phyloP scores from a whole-genome alignment of 2,113 vertebrate species.

The Astur gentilis region DNA sequence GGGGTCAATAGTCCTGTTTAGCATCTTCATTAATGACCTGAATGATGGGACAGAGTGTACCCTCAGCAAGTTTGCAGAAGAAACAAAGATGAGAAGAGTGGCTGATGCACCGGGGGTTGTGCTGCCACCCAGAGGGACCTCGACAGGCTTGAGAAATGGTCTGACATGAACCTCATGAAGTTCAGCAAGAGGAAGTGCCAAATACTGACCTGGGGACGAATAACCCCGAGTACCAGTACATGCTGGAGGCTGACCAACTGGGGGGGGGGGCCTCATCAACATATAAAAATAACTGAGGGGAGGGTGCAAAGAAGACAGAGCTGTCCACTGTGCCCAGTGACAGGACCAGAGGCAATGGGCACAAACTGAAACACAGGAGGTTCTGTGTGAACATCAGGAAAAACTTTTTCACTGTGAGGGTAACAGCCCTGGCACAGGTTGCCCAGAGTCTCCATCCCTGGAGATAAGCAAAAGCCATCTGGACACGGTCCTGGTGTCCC shows the following conservation, averaged over 20 bases:
- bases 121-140: background rate
- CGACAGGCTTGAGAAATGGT: background rate
- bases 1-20: background rate
- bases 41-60: background rate
- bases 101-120: background rate
- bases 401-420: background rate
- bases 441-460: background rate
- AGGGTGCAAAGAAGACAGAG: background rate
- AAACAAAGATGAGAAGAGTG: background rate
- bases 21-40: background rate
- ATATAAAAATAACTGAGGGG: background rate
- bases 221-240: background rate
- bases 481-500: background rate
- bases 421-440: background rate
- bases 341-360: background rate
- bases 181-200: background rate
- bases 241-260: background rate
- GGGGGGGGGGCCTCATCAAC: background rate
- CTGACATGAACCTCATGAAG: background rate
- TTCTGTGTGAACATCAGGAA: background rate
- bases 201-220: background rate
- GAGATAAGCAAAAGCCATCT: background rate
- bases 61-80: background rate
- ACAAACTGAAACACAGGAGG: background rate
- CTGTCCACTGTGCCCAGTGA: background rate